A percentile compares a stretch with the other conserved stretches of the same genome.
These are phyloP conservation scores for Drosophila subobscura DNA, from an alignment of 1,140 invertebrate genomes.

Conservation along the genomic window DNA sequence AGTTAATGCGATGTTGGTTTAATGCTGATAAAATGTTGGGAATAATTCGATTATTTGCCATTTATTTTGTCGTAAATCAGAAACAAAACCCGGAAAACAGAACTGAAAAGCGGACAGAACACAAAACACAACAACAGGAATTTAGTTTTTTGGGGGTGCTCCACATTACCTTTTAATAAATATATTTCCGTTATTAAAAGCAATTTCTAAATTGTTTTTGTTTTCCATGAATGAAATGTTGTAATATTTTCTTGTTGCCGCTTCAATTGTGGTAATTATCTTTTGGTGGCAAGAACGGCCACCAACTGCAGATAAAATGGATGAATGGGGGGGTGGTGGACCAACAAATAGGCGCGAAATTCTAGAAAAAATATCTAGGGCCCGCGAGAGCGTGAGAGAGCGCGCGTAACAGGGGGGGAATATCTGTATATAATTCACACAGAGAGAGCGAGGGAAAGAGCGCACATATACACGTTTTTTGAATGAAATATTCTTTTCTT, in stretches of 20 bases:
- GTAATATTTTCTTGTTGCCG: slow-evolving; percentile 39
- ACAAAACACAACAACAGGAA: slow-evolving; percentile 21
- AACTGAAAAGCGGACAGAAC: slow-evolving; percentile 6
- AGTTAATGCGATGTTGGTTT: slow-evolving; percentile 25
- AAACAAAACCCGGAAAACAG: slow-evolving; percentile 9
- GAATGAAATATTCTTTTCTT: slow-evolving; percentile 48
- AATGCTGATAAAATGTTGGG: slow-evolving; percentile 24
- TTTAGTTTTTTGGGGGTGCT: slow-evolving; percentile 24
- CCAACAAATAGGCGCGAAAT: slow-evolving; percentile 53
- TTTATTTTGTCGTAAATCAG: slow-evolving; percentile 26
- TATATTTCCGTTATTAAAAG: slow-evolving; percentile 83
- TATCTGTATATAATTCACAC: not conserved
- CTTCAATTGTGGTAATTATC: slow-evolving; percentile 3
- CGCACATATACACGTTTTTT: slow-evolving; percentile 25
- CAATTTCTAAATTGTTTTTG: slow-evolving; percentile 83
- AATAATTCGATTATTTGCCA: slow-evolving; percentile 34
- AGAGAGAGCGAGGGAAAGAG: slow-evolving; percentile 19
- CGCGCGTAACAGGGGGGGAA: not conserved
- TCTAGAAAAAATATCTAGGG: slow-evolving; percentile 47
- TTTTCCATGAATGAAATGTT: slow-evolving; percentile 81
- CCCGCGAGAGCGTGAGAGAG: slow-evolving; percentile 21
- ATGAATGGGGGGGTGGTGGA: slow-evolving; percentile 2
- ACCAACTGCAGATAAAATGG: slow-evolving; percentile 8
- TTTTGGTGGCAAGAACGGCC: slow-evolving; percentile 2
- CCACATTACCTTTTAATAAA: slow-evolving; percentile 83